A percentile compares a stretch with the other conserved stretches of the same genome.
Conservation (phyloP, 1,140 invertebrate species). For the Branchinecta lindahli region DNA sequence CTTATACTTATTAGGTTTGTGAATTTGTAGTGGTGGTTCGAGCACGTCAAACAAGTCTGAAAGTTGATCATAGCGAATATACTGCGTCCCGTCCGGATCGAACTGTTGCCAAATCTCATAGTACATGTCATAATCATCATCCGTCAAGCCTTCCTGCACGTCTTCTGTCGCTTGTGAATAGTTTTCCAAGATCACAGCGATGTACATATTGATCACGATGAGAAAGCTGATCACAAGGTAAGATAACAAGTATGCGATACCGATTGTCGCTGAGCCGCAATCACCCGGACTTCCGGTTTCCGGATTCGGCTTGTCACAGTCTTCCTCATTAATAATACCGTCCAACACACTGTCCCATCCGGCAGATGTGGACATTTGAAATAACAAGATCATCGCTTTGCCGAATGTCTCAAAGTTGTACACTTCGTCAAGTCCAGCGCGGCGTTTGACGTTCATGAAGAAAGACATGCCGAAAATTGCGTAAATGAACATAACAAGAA, state of each 20-base stretch:
- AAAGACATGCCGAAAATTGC: slow-evolving; percentile 99
- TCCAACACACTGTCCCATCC: slow-evolving; percentile 92
- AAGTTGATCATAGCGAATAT: slow-evolving; percentile 80
- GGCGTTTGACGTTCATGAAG: slow-evolving; percentile 91
- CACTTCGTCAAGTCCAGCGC: slow-evolving; percentile 78
- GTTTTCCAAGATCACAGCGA: slow-evolving; percentile 96
- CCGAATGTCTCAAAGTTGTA: slow-evolving; percentile 99
- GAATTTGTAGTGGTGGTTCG: slow-evolving; percentile 83
- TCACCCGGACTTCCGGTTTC: slow-evolving; percentile 72
- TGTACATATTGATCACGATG: slow-evolving; percentile 99
- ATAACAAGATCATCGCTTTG: slow-evolving; percentile 91
- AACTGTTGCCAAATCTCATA: slow-evolving; percentile 99
- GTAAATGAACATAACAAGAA: slow-evolving; percentile 98
- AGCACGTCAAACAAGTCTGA: slow-evolving; percentile 88
- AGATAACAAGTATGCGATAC: slow-evolving; percentile 82
- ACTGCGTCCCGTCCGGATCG: slow-evolving; percentile 93
- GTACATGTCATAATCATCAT: slow-evolving; percentile 99
- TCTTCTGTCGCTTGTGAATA: slow-evolving; percentile 96
- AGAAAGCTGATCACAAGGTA: slow-evolving; percentile 96
- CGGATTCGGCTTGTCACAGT: slow-evolving; percentile 70
- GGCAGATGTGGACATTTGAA: slow-evolving; percentile 96
- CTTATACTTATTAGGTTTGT: slow-evolving; percentile 97
- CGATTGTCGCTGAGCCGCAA: slow-evolving; percentile 81
- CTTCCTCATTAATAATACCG: slow-evolving; percentile 86
- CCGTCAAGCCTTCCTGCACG: slow-evolving; percentile 92